Evolutionary conservation across 1,140 invertebrate genomes (phyloP), one percentile per base, ranked within the genome.

Genomic region (Acyrthosiphon pisum): DNA sequence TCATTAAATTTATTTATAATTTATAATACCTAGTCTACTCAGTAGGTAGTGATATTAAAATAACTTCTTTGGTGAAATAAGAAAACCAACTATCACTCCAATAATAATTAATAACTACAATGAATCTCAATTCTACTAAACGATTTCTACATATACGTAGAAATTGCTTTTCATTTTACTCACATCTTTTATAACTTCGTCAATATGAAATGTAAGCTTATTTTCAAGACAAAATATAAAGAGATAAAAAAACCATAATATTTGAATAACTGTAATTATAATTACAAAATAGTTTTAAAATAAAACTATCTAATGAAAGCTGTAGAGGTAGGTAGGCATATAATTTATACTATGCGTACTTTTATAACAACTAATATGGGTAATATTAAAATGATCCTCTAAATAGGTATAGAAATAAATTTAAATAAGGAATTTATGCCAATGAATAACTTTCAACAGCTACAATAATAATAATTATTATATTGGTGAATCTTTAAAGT

Each of bases 141-240:
- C 44, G 46, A 91, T 81, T 41, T 91, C 89, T 68, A 68, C 53
- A 81, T 81, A 68, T 23, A 53, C 23, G n/a, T 50, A 90, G 50
- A 26, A 18, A 56, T n/a, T 53, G 35, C 30, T 89, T 76, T 89
- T 44, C 0, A 86, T 86, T 93, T 89, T 93, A 94, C 94, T 94
- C 94, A 94, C 94, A 94, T 94, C 89, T 90, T 86, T 88, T 90
- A 94, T 94, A 81, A 94, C 68, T 93, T 93, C 91, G 91, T 94
- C 94, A 41, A 94, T 94, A 93, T 94, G 94, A 94, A 94, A 94
- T 93, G 90, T 48, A 94, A 68, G 60, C 14, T 68, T 68, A 68
- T n/a, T 92, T 84, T 48, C 83, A 35, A 91, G 44, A 35, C 20
- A 90, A 68, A n/a, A 41, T 44, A 56, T 6, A 53, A 89, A 56